These are phyloP conservation scores for Apeltes quadracus DNA, from an alignment of 2,113 vertebrate species.

Conservation along the genomic window DNA sequence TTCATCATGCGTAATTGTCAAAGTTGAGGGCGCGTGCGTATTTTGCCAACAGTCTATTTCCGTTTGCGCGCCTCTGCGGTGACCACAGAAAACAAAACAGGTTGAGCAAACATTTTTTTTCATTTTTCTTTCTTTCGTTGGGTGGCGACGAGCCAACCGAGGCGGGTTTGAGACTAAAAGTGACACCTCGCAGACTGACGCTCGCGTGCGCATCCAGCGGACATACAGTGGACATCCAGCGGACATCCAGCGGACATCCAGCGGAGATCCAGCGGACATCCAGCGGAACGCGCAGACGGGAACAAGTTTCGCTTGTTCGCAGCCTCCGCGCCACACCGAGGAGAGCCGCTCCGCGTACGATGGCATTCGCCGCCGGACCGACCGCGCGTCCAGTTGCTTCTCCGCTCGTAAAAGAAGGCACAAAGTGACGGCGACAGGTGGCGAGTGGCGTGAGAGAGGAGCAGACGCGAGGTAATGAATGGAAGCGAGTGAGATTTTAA, in stretches of 20 bases:
- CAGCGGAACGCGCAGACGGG: conserved; percentile 16
- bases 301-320: conserved; percentile 5
- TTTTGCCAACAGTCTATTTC: neutral
- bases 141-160: too few species aligned
- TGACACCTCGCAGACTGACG: conserved; percentile 2
- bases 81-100: neutral
- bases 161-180: too few species aligned
- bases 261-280: conserved; percentile 3
- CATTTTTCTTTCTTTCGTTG: too few species aligned
- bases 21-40: neutral
- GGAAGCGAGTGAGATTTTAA: neutral
- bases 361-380: neutral
- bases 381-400: neutral
- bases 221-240: too few species aligned
- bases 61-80: neutral
- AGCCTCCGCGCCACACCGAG: neutral
- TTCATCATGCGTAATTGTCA: neutral
- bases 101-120: too few species aligned
- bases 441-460: neutral
- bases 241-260: conserved; percentile 14
- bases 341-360: neutral
- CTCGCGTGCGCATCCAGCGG: neutral
- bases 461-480: conserved; percentile 51
- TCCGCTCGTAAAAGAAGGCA: neutral
- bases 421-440: conserved; percentile 3